Base-by-base conservation (phyloP, 1,140 invertebrate genomes). In the Zeugodacus cucurbitae region DNA sequence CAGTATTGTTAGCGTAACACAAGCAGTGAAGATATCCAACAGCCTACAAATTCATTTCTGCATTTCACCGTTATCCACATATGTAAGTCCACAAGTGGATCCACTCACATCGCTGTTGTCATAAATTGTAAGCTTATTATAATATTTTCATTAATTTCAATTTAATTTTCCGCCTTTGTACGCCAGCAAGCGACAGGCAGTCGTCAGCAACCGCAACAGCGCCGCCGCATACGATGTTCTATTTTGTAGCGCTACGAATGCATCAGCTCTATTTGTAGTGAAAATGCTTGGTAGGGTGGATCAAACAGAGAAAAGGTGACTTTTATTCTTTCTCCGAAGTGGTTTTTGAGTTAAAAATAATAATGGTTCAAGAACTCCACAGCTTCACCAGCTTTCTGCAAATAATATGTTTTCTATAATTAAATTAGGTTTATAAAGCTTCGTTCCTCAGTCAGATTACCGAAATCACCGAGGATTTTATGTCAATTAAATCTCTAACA, bases 61-160 rank as follows among this genome's bases (percentile, higher is more conserved):
- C 67, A 20, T 32, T 59, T 20, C 20, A 70, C 67, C 14, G 5
- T n/a, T 34, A 22, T 37, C 41, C 67, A 74, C 34, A 20, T 20
- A 37, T 41, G 17, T 20, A 32, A 37, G n/a, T n/a, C n/a, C n/a
- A 20, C 20, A 32, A 17, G 17, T 74, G 48, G 2, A 54, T 2
- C 11, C 2, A 17, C 0, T 11, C 4, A 17, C 48, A 4, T 0
- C 14, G 14, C 20, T 48, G 8, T 59, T 62, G 22, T 82, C 74
- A 48, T 48, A 26, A 82, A 82, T 29, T 82, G 74, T 54, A 48
- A 48, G 37, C 74, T 82, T 29, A 82, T 82, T 82, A 82, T 48
- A 48, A 48, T 34, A 82, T 82, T 82, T 48, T 48, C 41, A 82
- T 48, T 82, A 82, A 82, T 82, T 82, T 82, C 37, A 82, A 48